These are phyloP conservation scores for Dicyrtomina minuta DNA, from an alignment of 2,888 invertebrate genomes.

Conservation along the genomic window DNA sequence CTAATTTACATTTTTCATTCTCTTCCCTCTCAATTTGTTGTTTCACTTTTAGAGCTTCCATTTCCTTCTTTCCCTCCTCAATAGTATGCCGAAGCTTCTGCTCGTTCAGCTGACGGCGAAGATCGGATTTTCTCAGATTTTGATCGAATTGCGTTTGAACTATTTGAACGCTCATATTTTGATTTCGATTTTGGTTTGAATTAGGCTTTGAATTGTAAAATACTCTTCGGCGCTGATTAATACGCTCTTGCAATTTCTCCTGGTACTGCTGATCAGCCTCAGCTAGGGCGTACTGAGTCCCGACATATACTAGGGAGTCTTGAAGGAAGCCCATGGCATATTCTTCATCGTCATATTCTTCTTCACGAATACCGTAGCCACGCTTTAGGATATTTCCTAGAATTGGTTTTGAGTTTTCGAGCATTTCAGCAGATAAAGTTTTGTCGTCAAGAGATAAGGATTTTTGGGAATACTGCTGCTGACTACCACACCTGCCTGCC, in stretches of 20 bases:
- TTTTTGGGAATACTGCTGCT: neutral
- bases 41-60: slow-evolving; percentile 7
- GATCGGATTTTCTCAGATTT: neutral
- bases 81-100: too few species aligned
- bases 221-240: slow-evolving; percentile 13
- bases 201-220: too few species aligned
- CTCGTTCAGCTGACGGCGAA: neutral
- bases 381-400: slow-evolving; percentile 18
- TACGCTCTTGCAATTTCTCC: slow-evolving; percentile 17
- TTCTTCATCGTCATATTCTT: slow-evolving; percentile 36
- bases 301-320: slow-evolving; percentile 15
- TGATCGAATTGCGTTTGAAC: slow-evolving; percentile 1
- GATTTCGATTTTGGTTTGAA: too few species aligned
- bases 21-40: slow-evolving; percentile 18
- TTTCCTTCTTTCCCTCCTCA: slow-evolving; percentile 17
- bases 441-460: neutral
- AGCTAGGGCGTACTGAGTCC: slow-evolving; percentile 8
- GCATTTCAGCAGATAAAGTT: neutral
- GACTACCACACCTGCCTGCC: neutral
- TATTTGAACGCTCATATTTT: neutral
- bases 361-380: slow-evolving; percentile 35
- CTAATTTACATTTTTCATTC: slow-evolving; percentile 5
- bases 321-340: neutral
- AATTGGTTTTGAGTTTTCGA: too few species aligned
- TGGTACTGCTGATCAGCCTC: slow-evolving; percentile 23